phyloP scores from a whole-genome alignment of 2,888 invertebrate genomes.

The Phaedon cochleariae region DNA sequence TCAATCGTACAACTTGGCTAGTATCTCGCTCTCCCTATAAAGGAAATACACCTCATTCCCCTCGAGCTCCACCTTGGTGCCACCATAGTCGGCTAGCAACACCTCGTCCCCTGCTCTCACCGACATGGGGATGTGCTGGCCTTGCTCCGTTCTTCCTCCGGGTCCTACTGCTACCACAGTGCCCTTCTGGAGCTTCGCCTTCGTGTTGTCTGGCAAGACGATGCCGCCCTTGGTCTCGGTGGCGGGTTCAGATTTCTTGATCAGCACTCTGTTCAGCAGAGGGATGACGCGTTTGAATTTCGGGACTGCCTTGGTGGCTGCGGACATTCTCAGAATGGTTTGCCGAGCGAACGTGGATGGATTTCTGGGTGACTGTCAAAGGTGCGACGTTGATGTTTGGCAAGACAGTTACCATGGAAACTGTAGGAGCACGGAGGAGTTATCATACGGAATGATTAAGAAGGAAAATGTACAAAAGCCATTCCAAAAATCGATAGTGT shows the following conservation, averaged over 20 bases:
- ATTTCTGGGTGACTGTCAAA: too few species aligned
- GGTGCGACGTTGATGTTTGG: too few species aligned
- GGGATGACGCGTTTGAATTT: conserved; percentile 46
- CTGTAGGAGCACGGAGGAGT: too few species aligned
- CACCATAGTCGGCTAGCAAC: conserved; percentile 95
- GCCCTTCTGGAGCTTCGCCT: conserved; percentile 40
- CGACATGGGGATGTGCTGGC: conserved; percentile 77
- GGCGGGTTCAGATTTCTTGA: conserved; percentile 46
- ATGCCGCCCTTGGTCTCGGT: conserved; percentile 50
- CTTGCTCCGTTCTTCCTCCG: conserved; percentile 66
- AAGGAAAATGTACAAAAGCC: too few species aligned
- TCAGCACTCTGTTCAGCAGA: conserved; percentile 49
- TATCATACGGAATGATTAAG: too few species aligned
- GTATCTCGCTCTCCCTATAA: conserved; percentile 92
- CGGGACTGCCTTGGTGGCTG: conserved; percentile 29
- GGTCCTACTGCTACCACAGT: conserved; percentile 53
- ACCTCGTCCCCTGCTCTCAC: conserved; percentile 92
- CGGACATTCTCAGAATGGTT: too few species aligned
- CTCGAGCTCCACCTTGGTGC: conserved; percentile 90
- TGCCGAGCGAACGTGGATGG: too few species aligned
- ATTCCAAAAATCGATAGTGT: too few species aligned
- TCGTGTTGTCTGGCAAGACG: conserved; percentile 46
- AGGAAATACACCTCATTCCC: conserved; percentile 88
- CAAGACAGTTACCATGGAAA: too few species aligned
- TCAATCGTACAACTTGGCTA: conserved; percentile 81